Evolutionary conservation across 1,140 invertebrate species (phyloP).

Genomic region (Eufriesea mexicana): DNA sequence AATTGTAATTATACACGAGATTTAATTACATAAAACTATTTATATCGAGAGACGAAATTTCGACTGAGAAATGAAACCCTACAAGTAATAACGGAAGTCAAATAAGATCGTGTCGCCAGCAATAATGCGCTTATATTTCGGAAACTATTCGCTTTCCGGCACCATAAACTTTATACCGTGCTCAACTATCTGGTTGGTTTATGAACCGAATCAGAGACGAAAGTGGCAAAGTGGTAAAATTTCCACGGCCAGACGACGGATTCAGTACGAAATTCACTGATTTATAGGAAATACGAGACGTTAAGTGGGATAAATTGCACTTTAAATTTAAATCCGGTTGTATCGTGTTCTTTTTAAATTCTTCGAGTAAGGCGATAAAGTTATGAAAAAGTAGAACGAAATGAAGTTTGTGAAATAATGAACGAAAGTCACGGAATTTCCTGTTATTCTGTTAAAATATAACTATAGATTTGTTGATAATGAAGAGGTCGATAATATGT

Average conservation of each 20-base stretch:
- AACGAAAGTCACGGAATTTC: too few species aligned
- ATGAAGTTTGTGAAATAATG: too few species aligned
- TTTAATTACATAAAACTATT: background rate
- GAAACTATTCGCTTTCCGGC: background rate
- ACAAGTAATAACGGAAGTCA: constrained; percentile 10
- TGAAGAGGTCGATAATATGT: too few species aligned
- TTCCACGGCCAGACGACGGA: background rate
- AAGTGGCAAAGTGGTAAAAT: background rate
- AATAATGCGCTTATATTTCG: constrained; percentile 12
- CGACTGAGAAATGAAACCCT: background rate
- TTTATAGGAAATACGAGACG: background rate
- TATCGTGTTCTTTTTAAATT: background rate
- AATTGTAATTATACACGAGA: background rate
- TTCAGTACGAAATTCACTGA: background rate
- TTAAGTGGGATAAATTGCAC: background rate
- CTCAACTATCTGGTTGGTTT: background rate
- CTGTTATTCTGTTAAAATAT: too few species aligned
- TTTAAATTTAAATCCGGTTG: background rate
- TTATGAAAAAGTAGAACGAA: background rate
- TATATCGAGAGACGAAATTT: background rate
- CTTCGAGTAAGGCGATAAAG: background rate
- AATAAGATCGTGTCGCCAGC: background rate
- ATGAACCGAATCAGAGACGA: background rate
- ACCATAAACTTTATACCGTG: constrained; percentile 7
- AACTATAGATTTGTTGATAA: too few species aligned